phyloP scores from a whole-genome alignment of 2,888 invertebrate genomes.

The Andricus quercusramuli region DNA sequence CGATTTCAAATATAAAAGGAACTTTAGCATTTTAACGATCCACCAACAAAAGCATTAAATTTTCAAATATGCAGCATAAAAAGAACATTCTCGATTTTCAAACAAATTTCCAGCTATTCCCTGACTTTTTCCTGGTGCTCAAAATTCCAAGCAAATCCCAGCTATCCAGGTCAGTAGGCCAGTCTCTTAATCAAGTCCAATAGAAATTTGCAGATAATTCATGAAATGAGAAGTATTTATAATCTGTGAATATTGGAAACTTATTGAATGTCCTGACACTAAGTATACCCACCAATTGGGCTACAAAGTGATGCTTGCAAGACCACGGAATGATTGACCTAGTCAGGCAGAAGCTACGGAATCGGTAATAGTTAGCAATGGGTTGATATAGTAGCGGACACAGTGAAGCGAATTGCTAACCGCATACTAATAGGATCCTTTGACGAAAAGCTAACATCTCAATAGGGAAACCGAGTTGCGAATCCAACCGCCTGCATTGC shows the following conservation, averaged over 20 bases:
- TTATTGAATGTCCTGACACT: neutral
- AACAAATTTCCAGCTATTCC: too few relatives aligned
- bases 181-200: too few relatives aligned
- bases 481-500: constrained; percentile 43
- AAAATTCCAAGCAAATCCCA: too few relatives aligned
- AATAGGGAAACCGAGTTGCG: constrained; percentile 56
- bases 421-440: constrained; percentile 69
- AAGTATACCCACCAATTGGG: constrained; percentile 45
- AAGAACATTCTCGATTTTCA: too few relatives aligned
- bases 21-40: too few relatives aligned
- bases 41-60: too few relatives aligned
- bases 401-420: constrained; percentile 63
- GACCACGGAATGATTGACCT: constrained; percentile 11
- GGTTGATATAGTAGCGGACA: constrained; percentile 46
- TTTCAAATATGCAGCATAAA: too few relatives aligned
- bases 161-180: too few relatives aligned
- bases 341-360: constrained; percentile 31
- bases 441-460: constrained; percentile 71
- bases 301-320: constrained; percentile 48
- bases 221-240: neutral
- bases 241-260: neutral
- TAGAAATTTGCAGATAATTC: too few relatives aligned
- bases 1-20: too few relatives aligned
- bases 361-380: constrained; percentile 46
- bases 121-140: too few relatives aligned